Conservation (phyloP, 1,140 invertebrate species). For the Tetraneura akinire region DNA sequence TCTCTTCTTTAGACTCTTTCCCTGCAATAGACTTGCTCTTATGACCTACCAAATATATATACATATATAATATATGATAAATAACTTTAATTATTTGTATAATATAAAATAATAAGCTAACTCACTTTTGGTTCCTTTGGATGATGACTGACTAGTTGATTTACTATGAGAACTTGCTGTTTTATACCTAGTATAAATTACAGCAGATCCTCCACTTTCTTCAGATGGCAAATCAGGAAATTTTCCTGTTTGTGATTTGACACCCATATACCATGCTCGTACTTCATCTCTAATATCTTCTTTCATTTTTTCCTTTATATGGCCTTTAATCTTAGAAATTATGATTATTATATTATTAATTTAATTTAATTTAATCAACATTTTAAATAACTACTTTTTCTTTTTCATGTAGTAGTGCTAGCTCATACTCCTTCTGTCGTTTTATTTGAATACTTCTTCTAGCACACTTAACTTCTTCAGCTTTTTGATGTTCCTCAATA, state of each 20-base stretch:
- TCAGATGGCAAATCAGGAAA: slow-evolving; percentile 89
- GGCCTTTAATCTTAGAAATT: slow-evolving; percentile 61
- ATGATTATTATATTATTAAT: not conserved
- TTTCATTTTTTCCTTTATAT: slow-evolving; percentile 70
- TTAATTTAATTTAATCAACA: not conserved
- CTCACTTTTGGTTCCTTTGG: slow-evolving; percentile 73
- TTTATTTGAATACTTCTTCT: slow-evolving; percentile 67
- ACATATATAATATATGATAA: not conserved
- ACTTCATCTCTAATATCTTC: slow-evolving; percentile 84
- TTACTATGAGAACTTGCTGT: slow-evolving; percentile 68
- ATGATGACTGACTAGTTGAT: slow-evolving; percentile 70
- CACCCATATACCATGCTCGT: slow-evolving; percentile 79
- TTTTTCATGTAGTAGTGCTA: slow-evolving; percentile 63
- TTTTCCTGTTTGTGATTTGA: slow-evolving; percentile 78
- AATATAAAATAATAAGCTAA: not conserved
- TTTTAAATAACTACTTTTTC: slow-evolving; percentile 57
- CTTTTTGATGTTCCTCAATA: slow-evolving; percentile 57
- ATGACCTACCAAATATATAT: slow-evolving; percentile 7
- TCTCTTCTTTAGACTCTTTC: slow-evolving; percentile 62
- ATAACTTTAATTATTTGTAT: not conserved
- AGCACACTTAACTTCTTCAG: slow-evolving; percentile 63
- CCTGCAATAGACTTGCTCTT: slow-evolving; percentile 45
- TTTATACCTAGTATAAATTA: slow-evolving; percentile 74
- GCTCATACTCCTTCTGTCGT: slow-evolving; percentile 66
- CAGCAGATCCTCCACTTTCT: slow-evolving; percentile 81